These are phyloP conservation scores for Tenthredo distinguenda DNA, from an alignment of 2,888 invertebrate species.

Conservation along the genomic window DNA sequence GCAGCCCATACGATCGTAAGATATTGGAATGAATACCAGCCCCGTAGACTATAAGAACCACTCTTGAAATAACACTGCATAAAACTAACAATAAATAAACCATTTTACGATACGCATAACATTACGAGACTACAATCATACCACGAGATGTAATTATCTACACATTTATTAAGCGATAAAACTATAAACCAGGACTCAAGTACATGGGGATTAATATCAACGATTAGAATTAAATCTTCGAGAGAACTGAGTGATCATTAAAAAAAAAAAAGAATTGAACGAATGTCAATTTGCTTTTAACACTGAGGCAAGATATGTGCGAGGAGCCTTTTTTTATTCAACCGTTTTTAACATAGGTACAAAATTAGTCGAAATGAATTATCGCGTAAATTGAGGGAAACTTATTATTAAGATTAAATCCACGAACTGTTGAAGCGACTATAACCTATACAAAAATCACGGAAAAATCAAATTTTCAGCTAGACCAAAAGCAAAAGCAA, in stretches of 20 bases:
- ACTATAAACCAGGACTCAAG: neutral
- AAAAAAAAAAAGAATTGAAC: neutral
- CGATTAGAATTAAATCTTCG: neutral
- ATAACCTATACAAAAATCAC: neutral
- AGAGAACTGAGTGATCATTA: neutral
- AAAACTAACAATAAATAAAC: neutral
- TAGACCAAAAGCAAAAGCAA: conserved; percentile 25
- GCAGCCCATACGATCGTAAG: neutral
- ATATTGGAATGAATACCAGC: neutral
- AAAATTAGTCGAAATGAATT: neutral
- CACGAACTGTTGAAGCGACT: neutral
- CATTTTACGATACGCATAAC: neutral
- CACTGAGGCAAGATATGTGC: neutral
- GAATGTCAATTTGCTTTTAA: neutral
- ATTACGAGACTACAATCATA: neutral
- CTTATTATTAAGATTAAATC: neutral
- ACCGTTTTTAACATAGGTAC: neutral
- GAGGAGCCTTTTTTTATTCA: neutral
- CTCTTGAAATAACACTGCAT: neutral
- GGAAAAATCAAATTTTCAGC: neutral
- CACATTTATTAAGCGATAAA: neutral
- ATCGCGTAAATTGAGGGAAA: neutral
- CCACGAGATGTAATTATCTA: neutral
- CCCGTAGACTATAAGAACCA: neutral
- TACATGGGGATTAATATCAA: neutral